Percentiles rank a stretch among this genome's conserved stretches.
Evolutionary conservation across 2,888 invertebrate genomes (phyloP).

Genomic region (Troides oblongomaculatus): DNA sequence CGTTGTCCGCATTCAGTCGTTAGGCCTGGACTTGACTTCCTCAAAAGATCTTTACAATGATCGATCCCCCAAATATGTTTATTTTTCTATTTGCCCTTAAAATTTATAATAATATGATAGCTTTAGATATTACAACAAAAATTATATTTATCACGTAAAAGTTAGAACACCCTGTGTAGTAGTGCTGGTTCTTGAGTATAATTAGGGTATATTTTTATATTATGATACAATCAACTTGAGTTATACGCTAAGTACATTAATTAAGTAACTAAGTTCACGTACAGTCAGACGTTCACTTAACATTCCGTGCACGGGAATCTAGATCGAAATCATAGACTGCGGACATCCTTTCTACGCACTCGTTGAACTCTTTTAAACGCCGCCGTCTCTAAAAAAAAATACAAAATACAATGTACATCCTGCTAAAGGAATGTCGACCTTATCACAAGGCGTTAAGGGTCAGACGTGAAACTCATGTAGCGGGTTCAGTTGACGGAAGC

Average conservation of each 20-base stretch:
- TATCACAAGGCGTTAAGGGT: conserved; percentile 36
- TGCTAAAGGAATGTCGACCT: conserved; percentile 34
- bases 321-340: conserved; percentile 41
- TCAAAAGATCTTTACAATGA: too few relatives aligned
- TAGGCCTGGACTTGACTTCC: too few relatives aligned
- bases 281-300: conserved; percentile 7
- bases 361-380: conserved; percentile 65
- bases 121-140: too few relatives aligned
- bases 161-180: too few relatives aligned
- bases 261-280: background rate
- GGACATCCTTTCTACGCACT: conserved; percentile 59
- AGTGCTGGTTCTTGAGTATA: too few relatives aligned
- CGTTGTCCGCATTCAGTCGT: too few relatives aligned
- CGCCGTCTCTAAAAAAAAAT: conserved; percentile 45
- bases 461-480: conserved; percentile 31
- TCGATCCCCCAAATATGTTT: too few relatives aligned
- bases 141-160: too few relatives aligned
- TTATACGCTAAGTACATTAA: background rate
- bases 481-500: conserved; percentile 54
- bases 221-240: too few relatives aligned
- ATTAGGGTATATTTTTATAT: too few relatives aligned
- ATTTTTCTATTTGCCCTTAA: too few relatives aligned
- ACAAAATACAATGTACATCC: conserved; percentile 35
- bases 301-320: conserved; percentile 34
- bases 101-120: too few relatives aligned